Conservation (phyloP, 2,797 vertebrate genomes). For the Clamator glandarius region DNA sequence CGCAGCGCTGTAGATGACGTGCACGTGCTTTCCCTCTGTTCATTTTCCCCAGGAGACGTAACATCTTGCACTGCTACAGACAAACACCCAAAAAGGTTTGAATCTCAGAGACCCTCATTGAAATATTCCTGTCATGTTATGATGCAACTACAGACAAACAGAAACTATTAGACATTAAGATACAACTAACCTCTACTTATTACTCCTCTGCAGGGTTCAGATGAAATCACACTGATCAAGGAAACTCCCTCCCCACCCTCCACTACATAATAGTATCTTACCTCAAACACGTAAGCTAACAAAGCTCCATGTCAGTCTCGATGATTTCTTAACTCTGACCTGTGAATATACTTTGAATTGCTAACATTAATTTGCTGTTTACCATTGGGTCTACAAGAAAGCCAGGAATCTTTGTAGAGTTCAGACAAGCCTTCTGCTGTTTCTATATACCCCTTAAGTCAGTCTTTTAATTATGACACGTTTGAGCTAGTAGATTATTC, state of each 20-base stretch:
- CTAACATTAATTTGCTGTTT: neutral
- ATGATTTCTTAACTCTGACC: neutral
- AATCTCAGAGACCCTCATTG: neutral
- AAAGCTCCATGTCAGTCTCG: neutral
- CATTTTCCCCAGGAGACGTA: neutral
- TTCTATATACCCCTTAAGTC: neutral
- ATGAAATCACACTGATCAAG: neutral
- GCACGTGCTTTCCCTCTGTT: rapidly evolving
- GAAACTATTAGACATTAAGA: slow-evolving; percentile 16
- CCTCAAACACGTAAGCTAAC: neutral
- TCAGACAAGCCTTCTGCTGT: neutral
- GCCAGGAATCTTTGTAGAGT: neutral
- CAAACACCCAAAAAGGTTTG: neutral
- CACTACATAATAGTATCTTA: neutral
- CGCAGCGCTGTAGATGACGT: rapidly evolving
- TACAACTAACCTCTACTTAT: slow-evolving; percentile 3
- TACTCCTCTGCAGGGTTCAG: neutral
- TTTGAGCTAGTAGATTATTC: neutral
- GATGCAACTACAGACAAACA: neutral
- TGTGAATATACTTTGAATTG: neutral
- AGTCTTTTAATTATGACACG: neutral
- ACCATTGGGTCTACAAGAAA: neutral
- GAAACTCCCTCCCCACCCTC: slow-evolving; percentile 36
- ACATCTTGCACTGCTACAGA: neutral
- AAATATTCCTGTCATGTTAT: neutral